A percentile compares a stretch with the other conserved stretches of the same genome.
These are phyloP conservation scores for Graptemys geographica DNA, from an alignment of 2,797 vertebrate species.

Conservation along the genomic window DNA sequence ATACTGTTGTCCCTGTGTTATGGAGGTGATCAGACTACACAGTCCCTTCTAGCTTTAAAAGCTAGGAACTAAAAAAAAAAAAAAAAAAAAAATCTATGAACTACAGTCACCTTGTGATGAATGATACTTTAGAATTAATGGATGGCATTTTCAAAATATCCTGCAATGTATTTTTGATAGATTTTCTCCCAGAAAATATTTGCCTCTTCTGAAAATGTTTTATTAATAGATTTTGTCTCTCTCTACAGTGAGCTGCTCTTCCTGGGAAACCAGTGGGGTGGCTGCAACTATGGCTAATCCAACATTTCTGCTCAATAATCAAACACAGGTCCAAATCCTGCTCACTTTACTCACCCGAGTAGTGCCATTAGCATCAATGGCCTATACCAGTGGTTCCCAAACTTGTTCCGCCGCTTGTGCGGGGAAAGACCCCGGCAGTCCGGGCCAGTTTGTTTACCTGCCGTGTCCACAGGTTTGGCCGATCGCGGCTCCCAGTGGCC, in stretches of 20 bases:
- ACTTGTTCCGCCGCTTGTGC: too few relatives aligned
- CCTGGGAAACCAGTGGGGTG: neutral
- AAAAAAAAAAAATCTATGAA: neutral
- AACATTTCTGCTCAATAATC: neutral
- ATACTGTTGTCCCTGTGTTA: neutral
- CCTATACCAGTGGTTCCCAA: neutral
- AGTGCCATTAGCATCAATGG: neutral
- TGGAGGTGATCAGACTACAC: neutral
- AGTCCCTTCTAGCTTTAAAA: neutral
- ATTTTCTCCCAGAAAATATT: neutral
- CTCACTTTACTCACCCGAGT: neutral
- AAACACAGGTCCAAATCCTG: neutral
- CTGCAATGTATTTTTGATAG: neutral
- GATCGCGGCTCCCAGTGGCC: too few relatives aligned
- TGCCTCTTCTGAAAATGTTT: neutral
- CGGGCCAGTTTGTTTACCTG: too few relatives aligned
- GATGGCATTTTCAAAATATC: neutral
- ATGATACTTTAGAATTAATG: neutral
- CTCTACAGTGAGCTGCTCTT: neutral
- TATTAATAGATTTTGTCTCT: neutral
- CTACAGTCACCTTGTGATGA: neutral
- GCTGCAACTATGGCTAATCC: neutral
- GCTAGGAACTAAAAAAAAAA: neutral
- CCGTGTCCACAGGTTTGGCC: too few relatives aligned
- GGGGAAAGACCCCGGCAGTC: too few relatives aligned